Conservation (phyloP, 2,113 vertebrate genomes). For the Paedocypris sp. region DNA sequence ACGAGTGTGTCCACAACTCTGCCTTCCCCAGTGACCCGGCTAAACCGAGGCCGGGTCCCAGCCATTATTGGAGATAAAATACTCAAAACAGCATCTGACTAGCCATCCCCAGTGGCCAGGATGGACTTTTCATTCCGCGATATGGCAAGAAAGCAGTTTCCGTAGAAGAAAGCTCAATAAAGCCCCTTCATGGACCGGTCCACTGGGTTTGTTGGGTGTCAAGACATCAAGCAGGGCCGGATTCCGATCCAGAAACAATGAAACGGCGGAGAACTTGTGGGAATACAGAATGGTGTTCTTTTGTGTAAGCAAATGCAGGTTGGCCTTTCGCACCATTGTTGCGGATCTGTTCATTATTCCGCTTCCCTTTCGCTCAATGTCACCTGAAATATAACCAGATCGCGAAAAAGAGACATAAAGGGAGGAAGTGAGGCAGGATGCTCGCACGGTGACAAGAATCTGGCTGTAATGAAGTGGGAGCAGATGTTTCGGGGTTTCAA, state of each 20-base stretch:
- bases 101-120: neutral
- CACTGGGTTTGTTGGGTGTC: neutral
- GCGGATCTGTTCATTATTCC: slow-evolving; percentile 8
- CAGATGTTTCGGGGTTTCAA: slow-evolving; percentile 28
- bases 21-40: no score
- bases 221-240: slow-evolving; percentile 6
- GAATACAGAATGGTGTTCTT: neutral
- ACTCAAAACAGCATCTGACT: neutral
- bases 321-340: slow-evolving; percentile 11
- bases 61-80: slow-evolving; percentile 9
- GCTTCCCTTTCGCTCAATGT: neutral
- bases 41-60: neutral
- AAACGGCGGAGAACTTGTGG: neutral
- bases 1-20: no score
- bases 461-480: slow-evolving; percentile 29
- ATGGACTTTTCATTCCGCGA: no score
- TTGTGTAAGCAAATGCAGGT: slow-evolving; percentile 21
- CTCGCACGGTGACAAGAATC: slow-evolving; percentile 24
- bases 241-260: neutral
- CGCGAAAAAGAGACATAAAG: neutral
- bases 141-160: slow-evolving; percentile 19
- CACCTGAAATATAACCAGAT: neutral
- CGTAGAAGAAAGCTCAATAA: slow-evolving; percentile 30
- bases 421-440: neutral
- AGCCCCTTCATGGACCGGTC: slow-evolving; percentile 9